Evolutionary conservation across 2,113 vertebrate genomes (phyloP), one percentile per base, ranked within the genome.

Genomic region (Danio rerio): DNA sequence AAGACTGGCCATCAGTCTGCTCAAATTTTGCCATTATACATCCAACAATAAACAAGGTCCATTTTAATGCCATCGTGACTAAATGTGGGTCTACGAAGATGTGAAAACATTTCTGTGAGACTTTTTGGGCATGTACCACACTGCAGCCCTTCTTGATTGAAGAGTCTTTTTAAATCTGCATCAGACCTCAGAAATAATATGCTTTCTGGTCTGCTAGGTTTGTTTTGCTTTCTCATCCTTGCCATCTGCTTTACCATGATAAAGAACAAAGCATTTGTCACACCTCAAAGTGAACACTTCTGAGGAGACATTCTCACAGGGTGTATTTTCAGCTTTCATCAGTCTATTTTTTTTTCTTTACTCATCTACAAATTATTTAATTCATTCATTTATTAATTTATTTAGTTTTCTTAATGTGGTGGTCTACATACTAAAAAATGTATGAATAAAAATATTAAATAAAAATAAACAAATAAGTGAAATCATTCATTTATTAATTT

Each of bases 221-320:
- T 61, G 79, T 21, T 21, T 55, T 42, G 21, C 10, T 21, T 11
- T 52, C 59, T 43, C 69, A 65, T 66, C n/a, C 43, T 11, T 53
- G 31, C 69, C 49, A 20, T 65, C 16, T 74, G 71, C 40, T 75
- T 56, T 40, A 9, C 61, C 40, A 56, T 31, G 71, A 75, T 65
- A 66, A 66, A 55, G 61, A 47, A 63, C 70, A 74, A 49, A 18
- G 53, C 31, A 47, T 65, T 65, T 49, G 40, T 47, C 20, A 47
- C 15, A 70, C 66, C 18, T 47, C 12, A 71, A 61, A 71, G 49
- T 21, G 20, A 65, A 66, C 50, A 63, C 40, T 31, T 58, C 18
- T 56, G 12, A 80, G n/a, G 56, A 56, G 6, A 61, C 63, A 16
- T 47, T n/a, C 40, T 61, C 18, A 81, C 56, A 21, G 18, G 12